Conservation (phyloP, 2,888 invertebrate genomes). For the Amaurobius ferox region DNA sequence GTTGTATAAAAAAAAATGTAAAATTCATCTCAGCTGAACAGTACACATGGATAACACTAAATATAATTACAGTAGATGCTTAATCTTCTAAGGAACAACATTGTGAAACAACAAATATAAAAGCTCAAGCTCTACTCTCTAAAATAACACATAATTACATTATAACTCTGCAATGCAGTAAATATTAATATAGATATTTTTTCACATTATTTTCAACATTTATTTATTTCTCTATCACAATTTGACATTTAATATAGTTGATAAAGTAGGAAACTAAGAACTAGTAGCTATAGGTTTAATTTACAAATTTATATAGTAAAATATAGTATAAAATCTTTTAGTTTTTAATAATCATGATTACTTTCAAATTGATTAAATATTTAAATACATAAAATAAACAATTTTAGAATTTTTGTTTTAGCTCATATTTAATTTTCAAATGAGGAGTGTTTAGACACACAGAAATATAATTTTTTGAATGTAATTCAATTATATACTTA, state of each 20-base stretch:
- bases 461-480: too few relatives aligned
- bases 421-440: too few relatives aligned
- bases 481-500: too few relatives aligned
- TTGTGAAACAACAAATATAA: constrained; percentile 15
- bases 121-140: constrained; percentile 6
- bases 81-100: not conserved
- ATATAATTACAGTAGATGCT: not conserved
- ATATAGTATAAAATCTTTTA: not conserved
- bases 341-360: not conserved
- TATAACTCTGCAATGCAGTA: not conserved
- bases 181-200: not conserved
- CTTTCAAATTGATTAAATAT: too few relatives aligned
- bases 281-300: not conserved
- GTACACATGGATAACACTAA: not conserved
- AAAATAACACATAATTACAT: not conserved
- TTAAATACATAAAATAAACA: too few relatives aligned
- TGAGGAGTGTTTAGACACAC: too few relatives aligned
- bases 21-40: too few relatives aligned
- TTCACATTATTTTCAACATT: not conserved
- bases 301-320: not conserved
- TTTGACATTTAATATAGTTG: not conserved
- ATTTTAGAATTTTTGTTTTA: too few relatives aligned
- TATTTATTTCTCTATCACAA: not conserved
- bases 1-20: not conserved
- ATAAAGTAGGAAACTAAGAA: not conserved